phyloP scores from a whole-genome alignment of 2,797 vertebrate genomes.

The Mergus octosetaceus region DNA sequence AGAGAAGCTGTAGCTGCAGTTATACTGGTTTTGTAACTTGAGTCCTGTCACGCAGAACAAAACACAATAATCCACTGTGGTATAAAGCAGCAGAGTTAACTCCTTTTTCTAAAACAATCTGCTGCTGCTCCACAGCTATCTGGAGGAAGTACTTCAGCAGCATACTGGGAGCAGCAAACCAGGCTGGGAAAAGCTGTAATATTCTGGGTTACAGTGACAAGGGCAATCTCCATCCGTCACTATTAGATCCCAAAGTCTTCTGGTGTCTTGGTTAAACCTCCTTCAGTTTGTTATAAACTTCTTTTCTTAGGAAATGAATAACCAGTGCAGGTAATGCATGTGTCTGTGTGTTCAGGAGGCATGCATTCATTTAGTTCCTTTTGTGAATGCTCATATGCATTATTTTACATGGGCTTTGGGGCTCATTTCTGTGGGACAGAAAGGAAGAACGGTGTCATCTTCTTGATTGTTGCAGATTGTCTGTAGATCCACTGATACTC shows the following conservation, averaged over 20 bases:
- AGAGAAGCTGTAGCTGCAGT: neutral
- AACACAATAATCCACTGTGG: neutral
- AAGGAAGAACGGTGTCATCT: neutral
- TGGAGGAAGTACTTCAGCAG: neutral
- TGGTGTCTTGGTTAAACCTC: neutral
- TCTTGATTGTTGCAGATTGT: neutral
- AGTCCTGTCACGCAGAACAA: neutral
- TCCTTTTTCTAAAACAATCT: neutral
- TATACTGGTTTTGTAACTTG: neutral
- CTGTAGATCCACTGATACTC: neutral
- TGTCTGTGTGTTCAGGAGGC: neutral
- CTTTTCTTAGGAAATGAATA: neutral
- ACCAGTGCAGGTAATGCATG: neutral
- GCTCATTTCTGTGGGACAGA: neutral
- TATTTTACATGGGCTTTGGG: neutral
- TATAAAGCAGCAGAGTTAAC: neutral
- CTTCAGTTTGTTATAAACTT: neutral
- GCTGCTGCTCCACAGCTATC: neutral
- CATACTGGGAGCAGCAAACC: neutral
- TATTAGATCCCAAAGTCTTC: neutral
- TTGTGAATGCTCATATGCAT: neutral
- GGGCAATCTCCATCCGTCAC: neutral
- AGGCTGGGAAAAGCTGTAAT: neutral
- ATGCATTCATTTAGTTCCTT: neutral
- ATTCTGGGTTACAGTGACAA: neutral